Conservation (phyloP, 2,888 invertebrate species). For the Platycheirus rosarum region DNA sequence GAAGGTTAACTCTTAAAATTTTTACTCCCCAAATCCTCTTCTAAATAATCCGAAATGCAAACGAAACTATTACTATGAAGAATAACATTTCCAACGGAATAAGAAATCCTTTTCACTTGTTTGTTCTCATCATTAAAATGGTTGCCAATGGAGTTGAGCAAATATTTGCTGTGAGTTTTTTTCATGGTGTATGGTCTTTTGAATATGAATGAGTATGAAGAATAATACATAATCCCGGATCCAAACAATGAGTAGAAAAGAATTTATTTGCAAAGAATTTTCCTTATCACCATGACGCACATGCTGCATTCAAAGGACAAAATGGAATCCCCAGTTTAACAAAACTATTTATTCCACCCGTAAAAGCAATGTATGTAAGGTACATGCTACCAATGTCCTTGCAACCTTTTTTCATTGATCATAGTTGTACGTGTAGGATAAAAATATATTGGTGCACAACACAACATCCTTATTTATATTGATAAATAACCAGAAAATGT, state of each 20-base stretch:
- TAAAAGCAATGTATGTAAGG: too few relatives aligned
- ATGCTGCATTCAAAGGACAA: conserved; percentile 29
- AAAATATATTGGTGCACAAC: neutral
- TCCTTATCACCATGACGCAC: conserved; percentile 30
- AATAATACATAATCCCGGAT: conserved; percentile 24
- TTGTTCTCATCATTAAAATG: neutral
- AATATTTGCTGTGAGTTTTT: neutral
- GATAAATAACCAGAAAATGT: too few relatives aligned
- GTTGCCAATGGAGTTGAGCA: neutral
- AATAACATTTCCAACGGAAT: too few relatives aligned
- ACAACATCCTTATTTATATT: too few relatives aligned
- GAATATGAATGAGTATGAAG: conserved; percentile 17
- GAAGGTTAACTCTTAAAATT: too few relatives aligned
- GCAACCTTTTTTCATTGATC: too few relatives aligned
- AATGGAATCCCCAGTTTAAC: conserved; percentile 32
- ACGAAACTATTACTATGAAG: too few relatives aligned
- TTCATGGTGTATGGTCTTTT: neutral
- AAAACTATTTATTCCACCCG: conserved; percentile 1
- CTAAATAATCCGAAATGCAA: too few relatives aligned
- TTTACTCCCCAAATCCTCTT: too few relatives aligned
- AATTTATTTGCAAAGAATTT: conserved; percentile 27
- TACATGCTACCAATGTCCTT: too few relatives aligned
- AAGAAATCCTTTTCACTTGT: neutral
- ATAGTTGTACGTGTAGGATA: too few relatives aligned
- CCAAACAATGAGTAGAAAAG: conserved; percentile 29